Evolutionary conservation across 2,113 vertebrate genomes (phyloP), one percentile per base, ranked within the genome.

Genomic region (Clarias batrachus): DNA sequence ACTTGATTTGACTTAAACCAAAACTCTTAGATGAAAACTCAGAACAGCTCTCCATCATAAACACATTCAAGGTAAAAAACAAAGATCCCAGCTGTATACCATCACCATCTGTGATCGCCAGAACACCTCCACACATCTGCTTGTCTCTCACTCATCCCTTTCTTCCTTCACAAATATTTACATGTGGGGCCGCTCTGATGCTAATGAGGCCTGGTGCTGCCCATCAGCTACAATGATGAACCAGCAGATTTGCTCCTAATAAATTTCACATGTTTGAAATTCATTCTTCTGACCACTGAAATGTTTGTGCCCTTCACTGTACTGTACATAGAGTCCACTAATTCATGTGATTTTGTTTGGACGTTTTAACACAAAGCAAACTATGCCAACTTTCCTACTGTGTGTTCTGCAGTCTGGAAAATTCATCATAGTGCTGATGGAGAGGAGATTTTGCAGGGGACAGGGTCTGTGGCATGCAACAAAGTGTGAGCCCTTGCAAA

Each of bases 391-490:
- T 66, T 86, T 85, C 65, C 82, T 84, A 57, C 65, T 90, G 92
- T 90, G 82, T 37, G 65, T 79, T 37, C 87, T 89, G 83, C 86
- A 87, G 84, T 91, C 87, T 93, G 92, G 89, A 90, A 91, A 90
- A 56, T 60, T 71, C 85, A 91, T 90, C 83, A 81, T 73, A 86
- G 54, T 21, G 60, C 62, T 79, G 78, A 62, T 85, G 88, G 87
- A 93, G 92, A 92, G 81, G 92, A 54, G 78, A 82, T 89, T 89
- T 92, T 56, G 89, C 74, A 89, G 70, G 86, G 81, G 89, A 90
- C 86, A 83, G 89, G 87, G 88, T 63, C 68, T 77, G 62, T 85
- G 74, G 83, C 81, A 82, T 70, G 57, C 62, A 62, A 23, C 73
- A 63, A 23, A 80, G 37, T 30, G 88, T 62, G 33, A 71, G 86